Evolutionary conservation across 2,888 invertebrate species (phyloP), one percentile per base, ranked within the genome.

Genomic region (Erebia palarica): DNA sequence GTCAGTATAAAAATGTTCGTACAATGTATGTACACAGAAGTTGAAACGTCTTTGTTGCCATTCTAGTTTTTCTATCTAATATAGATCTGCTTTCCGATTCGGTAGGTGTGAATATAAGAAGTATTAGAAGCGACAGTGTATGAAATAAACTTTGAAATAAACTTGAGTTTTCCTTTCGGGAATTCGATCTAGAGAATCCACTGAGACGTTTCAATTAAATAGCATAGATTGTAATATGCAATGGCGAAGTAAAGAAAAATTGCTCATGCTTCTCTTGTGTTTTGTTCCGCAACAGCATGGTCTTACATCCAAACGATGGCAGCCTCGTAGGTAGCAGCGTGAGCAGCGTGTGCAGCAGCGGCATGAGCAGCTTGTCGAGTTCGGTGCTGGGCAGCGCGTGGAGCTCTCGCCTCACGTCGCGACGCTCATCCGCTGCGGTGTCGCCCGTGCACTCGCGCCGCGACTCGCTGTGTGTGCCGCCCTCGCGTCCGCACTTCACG

Each of bases 301-400:
- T 98, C 16, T 94, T 97, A 89, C 98, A 98, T 90, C 98, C 98
- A 0, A 97, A 97, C 85, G 98, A 98, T 86, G 96, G 96, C 73
- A 96, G 96, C 70, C 92, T 95, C 73, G 95, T 95, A 61, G 96
- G 96, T 70, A 96, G 95, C 70, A 94, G 94, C 75, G 95, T 96
- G 57, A 90, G 94, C 78, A 95, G 95, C 81, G 90, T 95, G 47
- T 94, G 93, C 78, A 94, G 94, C 75, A 95, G 95, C 80, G 94
- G 94, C 67, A 94, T 94, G 82, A 94, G 94, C 79, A 94, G 95
- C 58, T 92, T 92, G 36, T 79, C 88, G 44, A 86, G 88, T 84
- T 84, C 88, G 84, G 88, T 94, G 81, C 83, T 92, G 47, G 93
- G 93, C 76, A 94, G 92, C 81, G 92, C 95, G 94, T 84, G 95